Base-by-base conservation (phyloP, 2,888 invertebrate genomes). In the Heliconius cydno region DNA sequence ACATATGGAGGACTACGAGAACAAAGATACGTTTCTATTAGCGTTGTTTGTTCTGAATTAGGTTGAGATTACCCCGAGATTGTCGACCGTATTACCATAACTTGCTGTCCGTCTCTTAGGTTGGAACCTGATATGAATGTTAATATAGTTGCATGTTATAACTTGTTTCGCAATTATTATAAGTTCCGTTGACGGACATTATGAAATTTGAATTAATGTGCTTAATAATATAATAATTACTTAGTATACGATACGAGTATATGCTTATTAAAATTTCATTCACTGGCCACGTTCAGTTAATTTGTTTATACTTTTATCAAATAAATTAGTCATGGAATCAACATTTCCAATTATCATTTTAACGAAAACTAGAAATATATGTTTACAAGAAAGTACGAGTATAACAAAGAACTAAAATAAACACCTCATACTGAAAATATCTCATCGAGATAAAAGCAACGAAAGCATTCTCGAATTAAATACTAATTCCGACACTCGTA, bases 401-500 rank as follows among this genome's bases (percentile, higher is more conserved):
- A 34, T 34, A 34, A 22, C 34, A 7, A 7, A 41, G 10, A 74
- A 46, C 63, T 52, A 4, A 41, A 65, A 57, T 66, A 30, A 46
- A 68, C 30, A 72, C 30, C 2, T 34, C 30, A 34, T 41, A 71
- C 7, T 65, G 52, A 57, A 77, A 79, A 71, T 68, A 72, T 79
- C 52, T 76, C 68, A 78, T 79, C 77, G 74, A 60, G 74, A 78
- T 66, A 57, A 68, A 76, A 79, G 60, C 71, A 76, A 78, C 63
- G 30, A 78, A 70, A 70, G 68, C 63, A 66, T 81, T 76, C 78
- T 76, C 79, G 80, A 83, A 84, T 83, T 83, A 83, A 84, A 80
- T 81, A 84, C 81, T 84, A 83, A 85, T 84, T 82, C 84, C 80
- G 75, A 81, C 83, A 81, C 82, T 83, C 77, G 81, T 82, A 82